Percentiles rank a stretch among this genome's conserved stretches.
These are phyloP conservation scores for Sthenelais limicola DNA, from an alignment of 2,888 invertebrate species.

Conservation along the genomic window DNA sequence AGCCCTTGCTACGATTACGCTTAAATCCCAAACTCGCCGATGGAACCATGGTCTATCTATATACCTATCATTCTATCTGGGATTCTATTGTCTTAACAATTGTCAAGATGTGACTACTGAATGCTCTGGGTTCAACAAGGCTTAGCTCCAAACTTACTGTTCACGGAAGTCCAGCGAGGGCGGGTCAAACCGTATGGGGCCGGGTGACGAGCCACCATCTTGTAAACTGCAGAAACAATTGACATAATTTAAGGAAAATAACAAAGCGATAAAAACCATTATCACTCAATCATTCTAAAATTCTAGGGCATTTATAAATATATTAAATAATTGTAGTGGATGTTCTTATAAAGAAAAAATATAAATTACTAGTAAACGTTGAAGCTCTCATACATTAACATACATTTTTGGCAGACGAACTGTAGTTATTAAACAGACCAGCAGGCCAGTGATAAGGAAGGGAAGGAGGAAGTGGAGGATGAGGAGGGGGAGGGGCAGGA, in stretches of 20 bases:
- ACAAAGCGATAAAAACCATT: not conserved
- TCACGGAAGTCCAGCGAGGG: constrained; percentile 81
- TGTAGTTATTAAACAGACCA: too few species aligned
- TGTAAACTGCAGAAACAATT: constrained; percentile 55
- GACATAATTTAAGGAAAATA: not conserved
- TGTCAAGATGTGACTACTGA: too few species aligned
- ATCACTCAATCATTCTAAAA: not conserved
- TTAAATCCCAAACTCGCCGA: too few species aligned
- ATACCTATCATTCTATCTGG: too few species aligned
- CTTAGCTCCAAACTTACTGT: constrained; percentile 64
- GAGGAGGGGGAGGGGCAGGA: constrained; percentile 1
- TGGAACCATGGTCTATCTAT: too few species aligned
- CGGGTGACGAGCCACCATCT: constrained; percentile 53
- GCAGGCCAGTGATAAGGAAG: not conserved
- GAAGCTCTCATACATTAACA: too few species aligned
- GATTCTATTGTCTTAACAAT: too few species aligned
- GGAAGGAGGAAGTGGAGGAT: not conserved
- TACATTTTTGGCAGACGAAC: not conserved
- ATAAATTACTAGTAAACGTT: too few species aligned
- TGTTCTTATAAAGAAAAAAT: not conserved
- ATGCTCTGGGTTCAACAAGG: too few species aligned
- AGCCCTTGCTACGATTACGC: too few species aligned
- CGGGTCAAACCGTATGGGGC: constrained; percentile 77
- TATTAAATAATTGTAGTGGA: not conserved
- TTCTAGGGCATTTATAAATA: not conserved